Base-by-base conservation (phyloP, 2,113 vertebrate species). In the Cettia cetti region DNA sequence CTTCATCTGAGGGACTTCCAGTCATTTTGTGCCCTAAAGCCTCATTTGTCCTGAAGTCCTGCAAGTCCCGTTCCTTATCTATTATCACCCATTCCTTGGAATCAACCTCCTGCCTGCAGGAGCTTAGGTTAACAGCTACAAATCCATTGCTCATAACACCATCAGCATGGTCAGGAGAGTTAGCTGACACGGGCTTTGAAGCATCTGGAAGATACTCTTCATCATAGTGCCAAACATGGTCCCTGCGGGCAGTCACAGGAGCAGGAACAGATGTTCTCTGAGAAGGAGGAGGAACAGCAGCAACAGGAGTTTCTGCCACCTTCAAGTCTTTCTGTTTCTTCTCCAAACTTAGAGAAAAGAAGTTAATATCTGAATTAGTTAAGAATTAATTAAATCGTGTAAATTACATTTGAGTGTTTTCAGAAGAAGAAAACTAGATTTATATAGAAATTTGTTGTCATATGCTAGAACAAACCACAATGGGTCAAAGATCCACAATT, bases 71-170 rank as follows among this genome's bases (percentile, higher is more conserved):
- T 85, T 99, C 98, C 56, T 98, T 98, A 94, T 99, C 99, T 96
- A 99, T 98, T 96, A 99, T 98, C 66, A 99, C 99, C 99, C 99
- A 99, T 90, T 99, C 99, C 92, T 98, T 99, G 47, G 99, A 99
- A 98, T 99, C 99, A 88, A 98, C 86, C 39, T 99, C 99, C 90
- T 99, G 99, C 95, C 98, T 98, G 95, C 98, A 99, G 88, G 99
- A 99, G 97, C 98, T 99, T 96, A 99, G 96, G 94, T 99, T 99
- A 79, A 99, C 98, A 69, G 99, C 99, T 96, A 99, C 98, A 89
- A 99, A 99, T 63, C 98, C 99, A 89, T 99, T 99, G 97, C 98
- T 99, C 90, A 97, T 98, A 42, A 98, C 98, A 65, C 98, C 99
- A 90, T 99, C 99, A 76, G 94, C 98, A 37, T 99, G 98, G 94